Evolutionary conservation across 2,888 invertebrate genomes (phyloP).

Genomic region (Ceriagrion tenellum): DNA sequence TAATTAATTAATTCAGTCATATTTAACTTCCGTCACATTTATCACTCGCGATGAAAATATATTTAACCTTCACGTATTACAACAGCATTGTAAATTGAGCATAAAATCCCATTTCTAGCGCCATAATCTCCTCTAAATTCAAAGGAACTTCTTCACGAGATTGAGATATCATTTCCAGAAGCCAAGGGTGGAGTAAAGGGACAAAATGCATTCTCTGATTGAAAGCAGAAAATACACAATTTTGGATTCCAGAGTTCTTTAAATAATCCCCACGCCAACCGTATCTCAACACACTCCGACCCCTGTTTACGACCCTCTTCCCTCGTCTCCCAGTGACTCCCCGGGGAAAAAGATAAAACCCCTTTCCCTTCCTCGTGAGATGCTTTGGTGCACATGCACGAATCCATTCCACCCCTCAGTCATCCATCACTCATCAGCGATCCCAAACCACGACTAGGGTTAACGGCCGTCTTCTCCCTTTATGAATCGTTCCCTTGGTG

Average conservation of each 20-base stretch:
- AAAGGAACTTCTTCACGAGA: too few relatives aligned
- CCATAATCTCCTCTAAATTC: too few relatives aligned
- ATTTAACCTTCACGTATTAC: too few relatives aligned
- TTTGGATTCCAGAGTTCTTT: constrained; percentile 40
- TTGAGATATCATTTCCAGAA: background rate
- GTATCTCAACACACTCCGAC: constrained; percentile 23
- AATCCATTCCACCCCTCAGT: background rate
- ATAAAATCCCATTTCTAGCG: too few relatives aligned
- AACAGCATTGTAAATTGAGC: too few relatives aligned
- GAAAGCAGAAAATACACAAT: constrained; percentile 48
- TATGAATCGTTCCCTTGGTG: background rate
- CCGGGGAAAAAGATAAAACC: background rate
- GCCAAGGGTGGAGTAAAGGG: background rate
- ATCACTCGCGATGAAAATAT: too few relatives aligned
- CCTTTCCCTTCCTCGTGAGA: too few relatives aligned
- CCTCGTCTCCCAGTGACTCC: background rate
- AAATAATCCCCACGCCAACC: constrained; percentile 53
- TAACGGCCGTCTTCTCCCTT: background rate
- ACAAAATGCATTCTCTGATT: background rate
- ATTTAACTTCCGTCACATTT: too few relatives aligned
- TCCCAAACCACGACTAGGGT: background rate
- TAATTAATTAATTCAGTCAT: too few relatives aligned
- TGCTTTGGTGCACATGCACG: background rate
- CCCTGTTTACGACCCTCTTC: background rate
- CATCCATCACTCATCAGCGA: background rate